phyloP scores from a whole-genome alignment of 2,888 invertebrate species.

The Eristalis arbustorum region DNA sequence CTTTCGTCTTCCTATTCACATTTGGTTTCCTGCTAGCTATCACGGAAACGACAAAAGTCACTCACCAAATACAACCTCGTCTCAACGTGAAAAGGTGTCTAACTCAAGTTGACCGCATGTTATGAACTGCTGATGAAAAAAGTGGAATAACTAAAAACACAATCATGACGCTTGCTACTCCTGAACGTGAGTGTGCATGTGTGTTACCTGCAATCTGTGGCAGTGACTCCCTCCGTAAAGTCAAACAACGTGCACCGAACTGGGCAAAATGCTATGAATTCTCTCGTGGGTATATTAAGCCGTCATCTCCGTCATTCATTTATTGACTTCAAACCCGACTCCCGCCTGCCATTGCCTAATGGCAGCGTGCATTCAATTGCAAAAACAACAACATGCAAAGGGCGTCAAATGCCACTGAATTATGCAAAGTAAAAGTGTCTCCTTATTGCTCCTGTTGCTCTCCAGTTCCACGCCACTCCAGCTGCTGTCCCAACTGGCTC shows the following conservation, averaged over 20 bases:
- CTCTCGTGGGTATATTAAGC: background rate
- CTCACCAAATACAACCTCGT: too few species aligned
- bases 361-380: slow-evolving; percentile 39
- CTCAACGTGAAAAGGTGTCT: too few species aligned
- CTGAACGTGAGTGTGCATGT: background rate
- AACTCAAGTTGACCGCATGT: too few species aligned
- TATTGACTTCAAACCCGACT: slow-evolving; percentile 50
- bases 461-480: background rate
- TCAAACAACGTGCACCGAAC: background rate
- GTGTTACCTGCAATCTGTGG: background rate
- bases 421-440: slow-evolving; percentile 61
- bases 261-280: background rate
- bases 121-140: too few species aligned
- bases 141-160: too few species aligned
- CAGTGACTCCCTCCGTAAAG: background rate
- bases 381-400: slow-evolving; percentile 55
- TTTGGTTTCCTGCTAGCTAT: too few species aligned
- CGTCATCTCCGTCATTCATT: slow-evolving; percentile 23
- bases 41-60: too few species aligned
- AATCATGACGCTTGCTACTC: too few species aligned
- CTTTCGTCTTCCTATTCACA: too few species aligned
- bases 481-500: slow-evolving; percentile 36
- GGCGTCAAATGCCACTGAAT: slow-evolving; percentile 66
- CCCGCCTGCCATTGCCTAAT: slow-evolving; percentile 15
- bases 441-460: slow-evolving; percentile 55